Conservation (phyloP, 2,888 invertebrate species). For the Apamea sordens region DNA sequence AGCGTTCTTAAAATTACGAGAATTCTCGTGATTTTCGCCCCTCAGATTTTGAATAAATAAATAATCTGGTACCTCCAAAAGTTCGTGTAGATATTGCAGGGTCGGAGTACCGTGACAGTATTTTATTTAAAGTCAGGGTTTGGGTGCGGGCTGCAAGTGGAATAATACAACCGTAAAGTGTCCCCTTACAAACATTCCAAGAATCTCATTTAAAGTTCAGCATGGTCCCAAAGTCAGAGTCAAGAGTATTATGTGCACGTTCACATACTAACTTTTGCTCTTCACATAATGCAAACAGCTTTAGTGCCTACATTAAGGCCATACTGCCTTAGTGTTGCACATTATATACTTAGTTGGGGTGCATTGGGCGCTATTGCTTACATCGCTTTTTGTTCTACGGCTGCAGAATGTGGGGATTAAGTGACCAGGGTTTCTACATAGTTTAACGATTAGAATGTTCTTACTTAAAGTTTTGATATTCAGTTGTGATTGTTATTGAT, state of each 20-base stretch:
- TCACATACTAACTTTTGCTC: slow-evolving; percentile 71
- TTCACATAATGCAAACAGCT: slow-evolving; percentile 73
- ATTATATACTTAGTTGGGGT: slow-evolving; percentile 64
- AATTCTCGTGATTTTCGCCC: not conserved
- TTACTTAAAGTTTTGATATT: slow-evolving; percentile 2
- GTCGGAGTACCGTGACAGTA: slow-evolving; percentile 37
- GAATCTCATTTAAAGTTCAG: slow-evolving; percentile 83
- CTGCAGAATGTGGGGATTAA: slow-evolving; percentile 28
- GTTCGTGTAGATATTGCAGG: slow-evolving; percentile 13
- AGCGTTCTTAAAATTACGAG: not conserved
- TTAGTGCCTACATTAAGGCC: slow-evolving; percentile 69
- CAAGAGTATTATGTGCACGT: slow-evolving; percentile 75
- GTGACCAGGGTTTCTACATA: slow-evolving; percentile 25
- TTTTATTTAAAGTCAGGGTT: slow-evolving; percentile 47
- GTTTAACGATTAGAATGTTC: slow-evolving; percentile 10
- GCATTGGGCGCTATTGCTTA: slow-evolving; percentile 62
- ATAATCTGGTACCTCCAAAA: slow-evolving; percentile 17
- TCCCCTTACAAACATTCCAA: slow-evolving; percentile 80
- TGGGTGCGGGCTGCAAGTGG: slow-evolving; percentile 66
- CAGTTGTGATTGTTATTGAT: not conserved
- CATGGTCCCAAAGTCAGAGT: slow-evolving; percentile 77
- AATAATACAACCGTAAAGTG: slow-evolving; percentile 75
- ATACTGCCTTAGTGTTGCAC: slow-evolving; percentile 71
- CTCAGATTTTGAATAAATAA: not conserved
- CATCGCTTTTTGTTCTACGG: slow-evolving; percentile 53